phyloP scores from a whole-genome alignment of 2,888 invertebrate genomes.

The Hetaerina titia region DNA sequence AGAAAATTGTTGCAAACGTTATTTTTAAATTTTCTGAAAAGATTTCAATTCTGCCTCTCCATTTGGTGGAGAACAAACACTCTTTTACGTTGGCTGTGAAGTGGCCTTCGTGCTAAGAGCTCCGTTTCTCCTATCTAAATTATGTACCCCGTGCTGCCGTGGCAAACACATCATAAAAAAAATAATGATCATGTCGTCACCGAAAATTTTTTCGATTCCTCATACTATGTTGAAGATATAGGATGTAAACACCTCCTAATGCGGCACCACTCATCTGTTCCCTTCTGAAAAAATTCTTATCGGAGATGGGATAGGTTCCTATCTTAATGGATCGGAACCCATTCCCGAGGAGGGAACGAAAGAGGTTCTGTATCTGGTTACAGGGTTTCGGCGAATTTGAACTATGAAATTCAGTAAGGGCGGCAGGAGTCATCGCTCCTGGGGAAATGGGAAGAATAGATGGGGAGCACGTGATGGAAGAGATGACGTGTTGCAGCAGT shows the following conservation, averaged over 20 bases:
- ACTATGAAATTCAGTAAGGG: not conserved
- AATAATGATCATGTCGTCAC: no score
- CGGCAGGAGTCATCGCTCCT: not conserved
- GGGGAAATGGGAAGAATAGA: not conserved
- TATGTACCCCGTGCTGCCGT: no score
- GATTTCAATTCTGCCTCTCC: no score
- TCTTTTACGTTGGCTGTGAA: no score
- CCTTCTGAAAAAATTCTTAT: not conserved
- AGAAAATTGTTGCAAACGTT: no score
- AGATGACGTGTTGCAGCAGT: not conserved
- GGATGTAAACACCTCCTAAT: not conserved
- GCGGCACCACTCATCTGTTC: not conserved
- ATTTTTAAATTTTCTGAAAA: no score
- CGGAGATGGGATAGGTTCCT: not conserved
- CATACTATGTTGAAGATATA: not conserved
- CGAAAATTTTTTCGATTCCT: not conserved
- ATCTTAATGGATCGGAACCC: conserved; percentile 10
- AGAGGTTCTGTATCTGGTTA: not conserved
- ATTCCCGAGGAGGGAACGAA: not conserved
- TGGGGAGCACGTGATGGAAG: not conserved
- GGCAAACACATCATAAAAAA: no score
- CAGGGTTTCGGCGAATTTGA: not conserved
- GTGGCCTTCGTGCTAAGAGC: no score
- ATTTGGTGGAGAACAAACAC: no score
- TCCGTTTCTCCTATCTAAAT: no score